These are phyloP conservation scores for Ommatoiulus sabulosus DNA, from an alignment of 2,888 invertebrate species.

Conservation along the genomic window DNA sequence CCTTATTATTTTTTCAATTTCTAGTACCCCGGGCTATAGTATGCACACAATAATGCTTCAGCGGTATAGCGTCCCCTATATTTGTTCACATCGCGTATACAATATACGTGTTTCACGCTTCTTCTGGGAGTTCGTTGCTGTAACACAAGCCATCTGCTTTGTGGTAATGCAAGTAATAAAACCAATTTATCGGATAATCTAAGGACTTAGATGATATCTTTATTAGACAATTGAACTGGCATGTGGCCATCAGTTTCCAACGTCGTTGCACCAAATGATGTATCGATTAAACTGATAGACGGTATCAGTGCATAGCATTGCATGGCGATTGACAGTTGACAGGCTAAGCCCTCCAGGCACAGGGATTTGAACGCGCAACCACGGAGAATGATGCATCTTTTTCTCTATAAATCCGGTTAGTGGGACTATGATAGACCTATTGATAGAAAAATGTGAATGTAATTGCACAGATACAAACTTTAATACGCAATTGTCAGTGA, in stretches of 20 bases:
- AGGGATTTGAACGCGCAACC: background rate
- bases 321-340: background rate
- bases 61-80: too few relatives aligned
- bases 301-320: conserved; percentile 5
- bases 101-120: background rate
- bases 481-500: background rate
- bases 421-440: background rate
- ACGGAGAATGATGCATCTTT: background rate
- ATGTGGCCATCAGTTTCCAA: background rate
- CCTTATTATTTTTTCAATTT: too few relatives aligned
- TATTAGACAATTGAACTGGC: conserved; percentile 19
- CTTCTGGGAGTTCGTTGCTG: background rate
- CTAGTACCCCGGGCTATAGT: too few relatives aligned
- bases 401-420: background rate
- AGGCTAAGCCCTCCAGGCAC: background rate
- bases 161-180: background rate
- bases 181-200: conserved; percentile 19
- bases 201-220: conserved; percentile 12
- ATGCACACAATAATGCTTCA: too few relatives aligned
- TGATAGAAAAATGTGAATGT: too few relatives aligned
- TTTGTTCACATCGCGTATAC: too few relatives aligned
- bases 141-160: conserved; percentile 1
- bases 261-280: background rate
- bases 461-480: background rate
- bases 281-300: background rate